Evolutionary conservation across 2,113 vertebrate genomes (phyloP).

Genomic region (Acrocephalus arundinaceus): DNA sequence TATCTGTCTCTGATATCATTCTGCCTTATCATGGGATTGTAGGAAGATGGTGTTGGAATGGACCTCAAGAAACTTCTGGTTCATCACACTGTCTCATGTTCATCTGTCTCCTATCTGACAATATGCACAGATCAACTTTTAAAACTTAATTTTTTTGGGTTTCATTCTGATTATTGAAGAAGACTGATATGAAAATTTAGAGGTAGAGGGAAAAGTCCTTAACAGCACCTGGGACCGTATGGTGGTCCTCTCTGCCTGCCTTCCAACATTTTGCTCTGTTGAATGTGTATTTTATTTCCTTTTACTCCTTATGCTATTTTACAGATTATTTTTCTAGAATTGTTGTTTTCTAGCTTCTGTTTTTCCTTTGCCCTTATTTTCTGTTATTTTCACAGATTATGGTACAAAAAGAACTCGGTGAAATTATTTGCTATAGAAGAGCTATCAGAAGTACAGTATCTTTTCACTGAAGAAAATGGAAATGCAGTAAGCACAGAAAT

Average conservation of each 20-base stretch:
- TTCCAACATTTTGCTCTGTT: neutral
- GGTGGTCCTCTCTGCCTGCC: neutral
- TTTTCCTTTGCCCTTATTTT: neutral
- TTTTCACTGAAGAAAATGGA: neutral
- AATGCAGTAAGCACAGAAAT: neutral
- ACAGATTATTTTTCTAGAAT: neutral
- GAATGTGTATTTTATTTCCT: neutral
- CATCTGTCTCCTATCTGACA: neutral
- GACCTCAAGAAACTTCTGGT: neutral
- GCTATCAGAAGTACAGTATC: neutral
- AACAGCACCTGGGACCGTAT: neutral
- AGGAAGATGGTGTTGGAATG: neutral
- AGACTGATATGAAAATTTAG: neutral
- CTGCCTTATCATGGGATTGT: neutral
- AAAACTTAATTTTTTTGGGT: neutral
- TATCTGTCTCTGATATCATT: neutral
- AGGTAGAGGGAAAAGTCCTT: neutral
- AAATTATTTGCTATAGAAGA: neutral
- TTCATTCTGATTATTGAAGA: neutral
- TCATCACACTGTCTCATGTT: neutral
- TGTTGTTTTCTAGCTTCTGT: neutral
- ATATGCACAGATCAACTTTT: neutral
- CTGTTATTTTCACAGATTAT: neutral
- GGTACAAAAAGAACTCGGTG: neutral
- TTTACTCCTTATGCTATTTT: neutral